Percentiles rank a stretch among this genome's conserved stretches.
Conservation (phyloP, 2,113 vertebrate species). For the Bubo scandiacus region DNA sequence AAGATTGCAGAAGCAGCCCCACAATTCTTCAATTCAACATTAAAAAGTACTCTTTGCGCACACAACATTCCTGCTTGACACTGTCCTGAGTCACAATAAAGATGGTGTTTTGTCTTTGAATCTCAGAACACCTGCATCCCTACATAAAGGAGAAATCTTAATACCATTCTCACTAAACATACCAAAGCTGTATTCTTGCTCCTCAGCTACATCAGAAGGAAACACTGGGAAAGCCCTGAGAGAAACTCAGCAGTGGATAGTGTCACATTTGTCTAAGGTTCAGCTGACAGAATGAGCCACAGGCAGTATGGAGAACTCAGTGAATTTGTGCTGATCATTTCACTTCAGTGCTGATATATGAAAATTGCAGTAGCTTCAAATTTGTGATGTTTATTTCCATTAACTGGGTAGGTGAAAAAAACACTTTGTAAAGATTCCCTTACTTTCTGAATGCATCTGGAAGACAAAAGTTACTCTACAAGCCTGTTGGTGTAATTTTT, state of each 20-base stretch:
- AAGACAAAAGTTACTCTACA: neutral
- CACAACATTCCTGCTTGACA: neutral
- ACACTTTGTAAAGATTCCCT: neutral
- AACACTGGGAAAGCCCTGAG: neutral
- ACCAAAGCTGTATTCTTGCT: neutral
- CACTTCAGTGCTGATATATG: neutral
- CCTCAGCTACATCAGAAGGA: neutral
- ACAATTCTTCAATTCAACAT: neutral
- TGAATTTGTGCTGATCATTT: neutral
- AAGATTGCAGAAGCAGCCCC: neutral
- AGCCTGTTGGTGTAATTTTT: neutral
- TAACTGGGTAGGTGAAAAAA: neutral
- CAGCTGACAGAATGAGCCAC: neutral
- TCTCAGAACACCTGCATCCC: neutral
- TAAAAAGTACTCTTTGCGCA: neutral
- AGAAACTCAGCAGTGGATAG: neutral
- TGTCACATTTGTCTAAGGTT: neutral
- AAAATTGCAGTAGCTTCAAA: neutral
- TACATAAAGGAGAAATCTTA: neutral
- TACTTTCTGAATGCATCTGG: neutral
- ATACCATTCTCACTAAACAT: neutral
- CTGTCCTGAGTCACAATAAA: neutral
- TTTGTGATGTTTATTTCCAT: neutral
- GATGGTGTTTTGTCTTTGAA: neutral
- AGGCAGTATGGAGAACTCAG: neutral